A percentile compares a stretch with the other conserved stretches of the same genome.
Evolutionary conservation across 2,113 vertebrate species (phyloP).

Genomic region (Chaenogobius annularis): DNA sequence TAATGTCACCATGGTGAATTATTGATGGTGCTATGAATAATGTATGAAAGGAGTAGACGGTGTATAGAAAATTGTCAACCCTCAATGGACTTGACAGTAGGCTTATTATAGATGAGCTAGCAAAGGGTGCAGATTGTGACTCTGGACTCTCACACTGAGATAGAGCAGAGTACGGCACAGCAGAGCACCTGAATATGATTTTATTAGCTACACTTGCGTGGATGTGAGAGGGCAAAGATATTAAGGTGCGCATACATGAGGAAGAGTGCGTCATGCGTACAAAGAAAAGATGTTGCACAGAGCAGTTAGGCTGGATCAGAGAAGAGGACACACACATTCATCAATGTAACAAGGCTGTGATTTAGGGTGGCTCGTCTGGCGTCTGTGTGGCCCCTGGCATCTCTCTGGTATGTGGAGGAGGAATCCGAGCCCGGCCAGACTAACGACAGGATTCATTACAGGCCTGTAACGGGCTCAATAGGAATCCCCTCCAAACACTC

Average conservation of each 20-base stretch:
- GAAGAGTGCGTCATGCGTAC: conserved; percentile 27
- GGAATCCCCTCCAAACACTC: conserved; percentile 61
- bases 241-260: conserved; percentile 18
- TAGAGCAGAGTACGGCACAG: conserved; percentile 43
- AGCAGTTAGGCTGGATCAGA: conserved; percentile 69
- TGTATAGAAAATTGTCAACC: conserved; percentile 71
- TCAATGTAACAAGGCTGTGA: conserved; percentile 78
- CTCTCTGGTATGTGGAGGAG: conserved; percentile 77
- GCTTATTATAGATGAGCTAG: conserved; percentile 60
- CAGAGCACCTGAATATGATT: conserved; percentile 56
- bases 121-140: conserved; percentile 57
- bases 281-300: conserved; percentile 56
- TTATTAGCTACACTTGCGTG: conserved; percentile 39
- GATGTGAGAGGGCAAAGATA: conserved; percentile 18
- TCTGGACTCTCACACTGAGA: conserved; percentile 63
- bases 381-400: conserved; percentile 79
- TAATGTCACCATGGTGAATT: conserved; percentile 80
- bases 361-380: conserved; percentile 78
- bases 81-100: conserved; percentile 64
- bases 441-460: conserved; percentile 76
- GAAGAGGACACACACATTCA: conserved; percentile 75
- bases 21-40: conserved; percentile 76
- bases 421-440: conserved; percentile 74
- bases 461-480: conserved; percentile 64
- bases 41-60: conserved; percentile 70